Base-by-base conservation (phyloP, 1,140 invertebrate species). In the Thrips palmi region DNA sequence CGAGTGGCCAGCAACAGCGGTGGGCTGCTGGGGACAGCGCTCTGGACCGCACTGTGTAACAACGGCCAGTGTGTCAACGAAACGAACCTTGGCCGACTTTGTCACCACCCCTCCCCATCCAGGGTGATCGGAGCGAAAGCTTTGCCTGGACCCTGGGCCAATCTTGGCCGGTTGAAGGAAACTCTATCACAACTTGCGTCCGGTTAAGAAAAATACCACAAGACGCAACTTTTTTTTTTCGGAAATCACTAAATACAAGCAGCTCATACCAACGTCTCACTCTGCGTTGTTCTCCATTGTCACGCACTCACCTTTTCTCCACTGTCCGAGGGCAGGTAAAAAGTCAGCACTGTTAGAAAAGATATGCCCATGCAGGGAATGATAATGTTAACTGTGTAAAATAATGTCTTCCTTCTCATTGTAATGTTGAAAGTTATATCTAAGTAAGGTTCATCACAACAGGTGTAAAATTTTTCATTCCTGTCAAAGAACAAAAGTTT, bases 391-490 rank as follows among this genome's bases (percentile, higher is more conserved):
- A 96, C 89, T 2, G 91, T 93, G 64, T 97, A 96, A 65, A 97
- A 97, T 24, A 97, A 67, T 19, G 89, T 96, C 62, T 96, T 94
- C 44, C 92, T 65, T 49, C 94, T 65, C 76, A 98, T 88, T 19
- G 92, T 97, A 43, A 98, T 94, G 62, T 97, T 96, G 65, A 97
- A 99, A 24, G 91, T 97, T 52, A 98, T 96, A 63, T 97, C 92
- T 54, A 96, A 65, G 59, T 89, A 93, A 22, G 86, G 86, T 60
- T 91, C 86, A 56, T 88, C 77, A 59, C 92, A 97, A 61, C 92
- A 97, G 36, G 88, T 92, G 67, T 97, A 96, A 61, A 80, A 88
- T 52, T 88, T 88, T 58, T 88, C 85, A 55, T 88, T 88, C 52
- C 86, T 84, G 64, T 4, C 61, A 58, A 45, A 34, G 46, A 10